Evolutionary conservation across 2,113 vertebrate genomes (phyloP).

Genomic region (Pao palembangensis): DNA sequence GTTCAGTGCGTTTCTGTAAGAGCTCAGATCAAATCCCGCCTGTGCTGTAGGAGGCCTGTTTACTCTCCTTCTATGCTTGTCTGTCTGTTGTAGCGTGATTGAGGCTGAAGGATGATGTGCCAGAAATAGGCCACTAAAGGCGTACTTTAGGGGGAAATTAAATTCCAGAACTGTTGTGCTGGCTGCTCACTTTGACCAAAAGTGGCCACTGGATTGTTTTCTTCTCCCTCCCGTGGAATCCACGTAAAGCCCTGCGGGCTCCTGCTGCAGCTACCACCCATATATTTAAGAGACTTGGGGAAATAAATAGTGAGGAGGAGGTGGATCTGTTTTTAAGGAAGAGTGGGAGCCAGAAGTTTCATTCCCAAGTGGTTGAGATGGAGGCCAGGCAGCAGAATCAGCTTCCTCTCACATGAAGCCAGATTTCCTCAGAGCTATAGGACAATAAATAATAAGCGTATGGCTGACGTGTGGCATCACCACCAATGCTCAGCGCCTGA

Average conservation of each 20-base stretch:
- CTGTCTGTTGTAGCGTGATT: conserved; percentile 35
- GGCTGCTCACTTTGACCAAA: conserved; percentile 59
- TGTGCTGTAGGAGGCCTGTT: background rate
- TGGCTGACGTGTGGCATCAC: conserved; percentile 28
- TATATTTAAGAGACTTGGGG: conserved; percentile 11
- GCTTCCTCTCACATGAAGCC: conserved; percentile 15
- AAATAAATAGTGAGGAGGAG: conserved; percentile 17
- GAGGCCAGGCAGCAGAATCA: conserved; percentile 45
- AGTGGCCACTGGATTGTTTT: conserved; percentile 55
- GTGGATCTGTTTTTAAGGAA: conserved; percentile 7
- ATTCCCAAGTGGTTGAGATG: conserved; percentile 47
- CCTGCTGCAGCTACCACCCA: conserved; percentile 16
- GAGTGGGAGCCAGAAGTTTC: conserved; percentile 29
- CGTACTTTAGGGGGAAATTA: conserved; percentile 47
- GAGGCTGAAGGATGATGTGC: conserved; percentile 40
- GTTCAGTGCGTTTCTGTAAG: too few species aligned
- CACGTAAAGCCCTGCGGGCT: conserved; percentile 21
- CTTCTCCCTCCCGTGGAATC: conserved; percentile 19
- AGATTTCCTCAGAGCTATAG: conserved; percentile 25
- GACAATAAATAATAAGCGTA: conserved; percentile 21
- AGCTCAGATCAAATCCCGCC: background rate
- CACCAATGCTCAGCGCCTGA: conserved; percentile 48
- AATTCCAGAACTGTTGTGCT: conserved; percentile 30
- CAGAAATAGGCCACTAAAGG: conserved; percentile 45
- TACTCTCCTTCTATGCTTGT: conserved; percentile 18